A percentile compares a stretch with the other conserved stretches of the same genome.
Conservation (phyloP, 1,140 invertebrate species). For the Pseudomyrmex cubaensis region DNA sequence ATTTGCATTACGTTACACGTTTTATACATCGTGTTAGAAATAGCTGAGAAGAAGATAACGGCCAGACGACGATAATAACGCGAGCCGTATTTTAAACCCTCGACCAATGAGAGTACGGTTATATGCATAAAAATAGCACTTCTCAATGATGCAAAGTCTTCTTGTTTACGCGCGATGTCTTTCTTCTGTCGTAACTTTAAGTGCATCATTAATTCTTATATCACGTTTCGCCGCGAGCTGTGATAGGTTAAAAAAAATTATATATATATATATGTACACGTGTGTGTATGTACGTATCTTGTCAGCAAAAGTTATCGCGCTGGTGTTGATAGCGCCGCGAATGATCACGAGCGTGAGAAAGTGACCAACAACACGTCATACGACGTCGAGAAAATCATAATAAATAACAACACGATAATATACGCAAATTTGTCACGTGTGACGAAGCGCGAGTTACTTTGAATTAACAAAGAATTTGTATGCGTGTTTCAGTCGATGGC, state of each 20-base stretch:
- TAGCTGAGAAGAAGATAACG: conserved; percentile 7
- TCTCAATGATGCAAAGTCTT: conserved; percentile 22
- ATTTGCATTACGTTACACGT: background rate
- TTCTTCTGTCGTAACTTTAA: background rate
- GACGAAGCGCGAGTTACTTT: background rate
- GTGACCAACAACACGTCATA: conserved; percentile 21
- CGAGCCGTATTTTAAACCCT: conserved; percentile 46
- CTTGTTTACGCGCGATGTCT: background rate
- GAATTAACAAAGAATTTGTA: too few relatives aligned
- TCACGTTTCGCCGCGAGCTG: background rate
- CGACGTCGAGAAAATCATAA: background rate
- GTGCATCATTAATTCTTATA: background rate
- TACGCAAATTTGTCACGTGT: conserved; percentile 35
- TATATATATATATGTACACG: background rate
- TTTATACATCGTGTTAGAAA: conserved; percentile 37
- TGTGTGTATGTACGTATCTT: too few relatives aligned
- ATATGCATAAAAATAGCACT: conserved; percentile 30
- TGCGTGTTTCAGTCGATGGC: conserved; percentile 77
- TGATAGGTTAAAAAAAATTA: background rate
- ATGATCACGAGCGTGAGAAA: conserved; percentile 16
- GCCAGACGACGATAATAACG: conserved; percentile 24
- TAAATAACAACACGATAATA: background rate
- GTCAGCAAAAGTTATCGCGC: conserved; percentile 14
- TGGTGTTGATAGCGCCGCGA: background rate
- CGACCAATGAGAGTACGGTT: conserved; percentile 30